Base-by-base conservation (phyloP, 2,797 vertebrate species). In the Selene dorsalis region DNA sequence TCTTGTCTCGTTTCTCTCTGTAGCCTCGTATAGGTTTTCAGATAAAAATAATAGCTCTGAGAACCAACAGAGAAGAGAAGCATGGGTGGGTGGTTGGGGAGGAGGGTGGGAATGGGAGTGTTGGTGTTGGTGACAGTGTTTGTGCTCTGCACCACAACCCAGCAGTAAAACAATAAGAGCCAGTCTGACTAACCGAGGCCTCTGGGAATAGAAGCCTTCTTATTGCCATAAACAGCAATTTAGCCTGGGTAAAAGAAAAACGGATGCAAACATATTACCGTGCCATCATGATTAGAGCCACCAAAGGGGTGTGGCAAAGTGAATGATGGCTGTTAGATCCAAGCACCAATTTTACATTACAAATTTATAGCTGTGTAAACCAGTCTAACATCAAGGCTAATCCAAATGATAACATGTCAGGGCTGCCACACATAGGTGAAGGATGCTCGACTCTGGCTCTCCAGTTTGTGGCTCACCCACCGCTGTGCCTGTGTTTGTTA, bases 31-130 rank as follows among this genome's bases (percentile, higher is more conserved):
- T 85, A 88, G 83, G 80, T 88, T 91, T 89, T 89, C 87, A 92
- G 89, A 93, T 92, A 92, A 90, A 93, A 92, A 91, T 91, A 92
- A 91, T 93, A 89, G 86, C 92, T 86, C 82, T 85, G 91, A 89
- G 87, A 92, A 88, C 77, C 85, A 80, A 66, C 79, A 63, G 86
- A 85, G 71, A 74, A 76, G 73, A 77, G 71, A 72, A 68, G 72
- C 52, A 68, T 62, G 26, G 60, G 9, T 17, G 55, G 59, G 70
- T 47, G 43, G 58, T 30, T 47, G 45, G 45, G 45, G 43, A 47
- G n/a, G 50, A 10, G 50, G 16, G 14, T 26, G 53, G n/a, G 57
- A 13, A 10, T 22, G 56, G 8, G 10, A 53, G 16, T 10, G 62
- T 55, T n/a, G 47, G 55, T 80, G 69, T 67, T 86, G 84, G 84